Evolutionary conservation across 2,797 vertebrate species (phyloP), one percentile per base, ranked within the genome.

Genomic region (Danionella dracula): DNA sequence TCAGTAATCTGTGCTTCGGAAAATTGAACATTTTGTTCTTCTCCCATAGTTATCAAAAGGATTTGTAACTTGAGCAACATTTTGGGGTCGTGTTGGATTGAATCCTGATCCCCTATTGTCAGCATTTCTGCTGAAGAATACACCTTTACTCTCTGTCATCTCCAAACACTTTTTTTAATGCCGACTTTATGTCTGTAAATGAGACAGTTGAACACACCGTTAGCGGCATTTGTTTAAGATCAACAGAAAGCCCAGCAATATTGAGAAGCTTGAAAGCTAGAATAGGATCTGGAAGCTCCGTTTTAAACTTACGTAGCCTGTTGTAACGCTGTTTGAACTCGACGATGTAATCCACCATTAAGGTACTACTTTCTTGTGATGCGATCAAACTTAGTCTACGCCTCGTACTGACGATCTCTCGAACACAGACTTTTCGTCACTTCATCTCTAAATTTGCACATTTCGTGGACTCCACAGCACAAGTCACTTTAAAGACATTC

Each of bases 101-200:
- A 9, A 7, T 6, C 21, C 12, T 1, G 10, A 5, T n/a, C 42
- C 10, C 17, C 21, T 44, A 20, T 45, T 68, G 29, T 53, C 10
- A 1, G 17, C 31, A n/a, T 11, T 10, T 8, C 32, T 23, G 2
- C 31, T 50, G n/a, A 54, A 56, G 63, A 48, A 20, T 19, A 5
- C 66, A 56, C 27, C 17, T 27, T 20, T 12, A 8, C 7, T 48
- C 32, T 55, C 16, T n/a, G n/a, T n/a, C n/a, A n/a, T n/a, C n/a
- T n/a, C n/a, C n/a, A n/a, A n/a, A n/a, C n/a, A n/a, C n/a, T n/a
- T n/a, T 56, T 20, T 70, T 67, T 10, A 73, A 31, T 0, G 55
- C 42, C 0, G 67, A 44, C n/a, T 73, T 78, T 55, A 73, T 68
- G 6, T 13, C 9, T 1, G 11, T 38, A 49, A 67, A 70, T 1